phyloP scores from a whole-genome alignment of 2,888 invertebrate species.

The Halictus quadricinctus region DNA sequence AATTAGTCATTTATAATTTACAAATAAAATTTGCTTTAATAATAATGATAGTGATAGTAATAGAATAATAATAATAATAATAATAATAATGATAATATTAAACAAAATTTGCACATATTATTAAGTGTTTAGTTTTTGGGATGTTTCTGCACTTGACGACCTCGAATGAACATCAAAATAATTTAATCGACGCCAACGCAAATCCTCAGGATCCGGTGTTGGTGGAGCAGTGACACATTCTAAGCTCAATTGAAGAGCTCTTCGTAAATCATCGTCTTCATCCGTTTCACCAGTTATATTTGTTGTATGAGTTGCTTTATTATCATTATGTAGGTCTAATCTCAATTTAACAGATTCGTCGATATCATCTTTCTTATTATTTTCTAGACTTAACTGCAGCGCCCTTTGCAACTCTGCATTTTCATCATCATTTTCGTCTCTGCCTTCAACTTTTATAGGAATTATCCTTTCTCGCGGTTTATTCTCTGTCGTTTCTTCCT shows the following conservation, averaged over 20 bases:
- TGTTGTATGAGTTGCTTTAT: slow-evolving; percentile 45
- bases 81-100: slow-evolving; percentile 62
- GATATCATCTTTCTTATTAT: slow-evolving; percentile 71
- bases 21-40: slow-evolving; percentile 66
- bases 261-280: slow-evolving; percentile 83
- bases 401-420: slow-evolving; percentile 83
- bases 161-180: slow-evolving; percentile 73
- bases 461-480: slow-evolving; percentile 76
- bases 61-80: slow-evolving; percentile 61
- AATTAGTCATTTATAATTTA: slow-evolving; percentile 70
- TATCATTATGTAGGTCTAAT: slow-evolving; percentile 65
- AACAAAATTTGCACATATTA: slow-evolving; percentile 64
- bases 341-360: slow-evolving; percentile 71
- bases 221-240: slow-evolving; percentile 80
- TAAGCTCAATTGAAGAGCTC: slow-evolving; percentile 83
- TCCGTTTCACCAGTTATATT: slow-evolving; percentile 71
- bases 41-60: slow-evolving; percentile 61
- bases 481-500: slow-evolving; percentile 23
- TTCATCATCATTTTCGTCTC: slow-evolving; percentile 77
- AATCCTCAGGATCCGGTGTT: slow-evolving; percentile 79
- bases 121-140: slow-evolving; percentile 80
- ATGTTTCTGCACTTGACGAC: slow-evolving; percentile 73
- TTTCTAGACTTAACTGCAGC: slow-evolving; percentile 83
- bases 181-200: slow-evolving; percentile 76
- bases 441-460: slow-evolving; percentile 72